Conservation (phyloP, 2,797 vertebrate genomes). For the Halcyon smyrnensis region DNA sequence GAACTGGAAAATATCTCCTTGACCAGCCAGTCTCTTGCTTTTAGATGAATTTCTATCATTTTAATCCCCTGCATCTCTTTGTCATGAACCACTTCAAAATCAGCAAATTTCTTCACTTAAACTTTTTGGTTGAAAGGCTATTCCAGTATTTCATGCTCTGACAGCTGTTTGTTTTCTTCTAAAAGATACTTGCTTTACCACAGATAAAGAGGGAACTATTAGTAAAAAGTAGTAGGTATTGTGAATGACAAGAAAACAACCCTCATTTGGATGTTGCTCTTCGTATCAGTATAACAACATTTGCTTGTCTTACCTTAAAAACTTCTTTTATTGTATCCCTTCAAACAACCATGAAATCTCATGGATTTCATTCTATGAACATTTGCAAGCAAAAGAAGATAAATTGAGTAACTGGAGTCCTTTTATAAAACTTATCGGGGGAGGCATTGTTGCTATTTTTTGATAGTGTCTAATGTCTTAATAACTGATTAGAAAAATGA, state of each 20-base stretch:
- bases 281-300: background rate
- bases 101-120: background rate
- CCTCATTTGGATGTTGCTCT: background rate
- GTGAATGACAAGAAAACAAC: background rate
- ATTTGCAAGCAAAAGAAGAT: background rate
- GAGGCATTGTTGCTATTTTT: background rate
- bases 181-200: background rate
- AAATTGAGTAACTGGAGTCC: background rate
- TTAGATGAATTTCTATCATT: background rate
- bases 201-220: background rate
- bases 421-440: background rate
- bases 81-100: background rate
- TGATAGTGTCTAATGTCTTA: background rate
- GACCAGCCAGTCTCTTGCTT: background rate
- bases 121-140: background rate
- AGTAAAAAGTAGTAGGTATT: background rate
- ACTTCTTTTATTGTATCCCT: background rate
- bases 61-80: background rate
- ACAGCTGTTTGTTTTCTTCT: background rate
- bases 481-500: background rate
- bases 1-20: background rate
- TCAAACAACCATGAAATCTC: background rate
- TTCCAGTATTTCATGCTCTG: background rate
- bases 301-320: background rate
- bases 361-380: background rate